Evolutionary conservation across 2,888 invertebrate genomes (phyloP).

Genomic region (Drosophila recens): DNA sequence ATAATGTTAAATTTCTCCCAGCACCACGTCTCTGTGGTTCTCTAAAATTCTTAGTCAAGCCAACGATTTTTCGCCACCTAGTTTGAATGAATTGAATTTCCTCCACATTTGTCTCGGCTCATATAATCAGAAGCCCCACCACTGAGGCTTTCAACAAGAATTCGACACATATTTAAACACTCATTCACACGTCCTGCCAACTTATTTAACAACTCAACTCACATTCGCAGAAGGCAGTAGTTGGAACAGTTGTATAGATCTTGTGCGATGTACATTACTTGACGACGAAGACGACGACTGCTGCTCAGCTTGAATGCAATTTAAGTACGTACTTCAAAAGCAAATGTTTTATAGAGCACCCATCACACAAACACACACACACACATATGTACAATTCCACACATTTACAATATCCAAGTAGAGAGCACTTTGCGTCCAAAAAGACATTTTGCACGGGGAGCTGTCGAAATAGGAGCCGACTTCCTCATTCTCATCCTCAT

Average conservation of each 20-base stretch:
- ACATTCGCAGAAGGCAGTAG: constrained; percentile 16
- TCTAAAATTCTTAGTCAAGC: neutral
- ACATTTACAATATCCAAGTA: constrained; percentile 41
- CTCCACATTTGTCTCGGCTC: constrained; percentile 34
- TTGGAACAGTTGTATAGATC: constrained; percentile 57
- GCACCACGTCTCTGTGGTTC: neutral
- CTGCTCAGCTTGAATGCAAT: constrained; percentile 76
- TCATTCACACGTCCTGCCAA: constrained; percentile 75
- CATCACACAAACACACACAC: constrained; percentile 29
- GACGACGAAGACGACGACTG: constrained; percentile 44
- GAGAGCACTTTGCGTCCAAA: constrained; percentile 70
- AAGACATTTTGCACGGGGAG: constrained; percentile 64
- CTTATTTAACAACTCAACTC: constrained; percentile 72
- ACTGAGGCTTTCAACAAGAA: constrained; percentile 37
- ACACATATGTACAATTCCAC: constrained; percentile 5
- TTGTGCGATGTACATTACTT: constrained; percentile 59
- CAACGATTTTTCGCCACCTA: constrained; percentile 21
- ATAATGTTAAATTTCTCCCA: neutral
- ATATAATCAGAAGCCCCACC: constrained; percentile 23
- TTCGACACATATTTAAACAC: constrained; percentile 75
- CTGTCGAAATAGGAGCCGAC: constrained; percentile 52
- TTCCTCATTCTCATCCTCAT: constrained; percentile 7
- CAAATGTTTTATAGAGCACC: constrained; percentile 77
- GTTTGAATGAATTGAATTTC: constrained; percentile 38
- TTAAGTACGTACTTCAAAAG: constrained; percentile 76